These are phyloP conservation scores for Dicentrarchus labrax DNA, from an alignment of 2,113 vertebrate genomes.

Conservation along the genomic window DNA sequence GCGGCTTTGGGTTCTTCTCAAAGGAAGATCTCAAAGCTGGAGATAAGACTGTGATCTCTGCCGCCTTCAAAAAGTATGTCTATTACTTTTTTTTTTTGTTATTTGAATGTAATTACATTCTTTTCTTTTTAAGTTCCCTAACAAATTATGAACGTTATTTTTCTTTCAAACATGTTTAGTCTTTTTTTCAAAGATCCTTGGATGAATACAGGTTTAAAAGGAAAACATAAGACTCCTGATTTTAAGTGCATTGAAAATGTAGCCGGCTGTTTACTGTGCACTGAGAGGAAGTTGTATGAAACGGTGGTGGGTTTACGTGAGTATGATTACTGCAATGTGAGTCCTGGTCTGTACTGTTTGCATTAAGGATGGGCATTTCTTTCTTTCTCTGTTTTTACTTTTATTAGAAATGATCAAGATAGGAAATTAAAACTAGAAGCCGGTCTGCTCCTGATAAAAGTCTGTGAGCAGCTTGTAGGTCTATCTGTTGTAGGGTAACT, in stretches of 20 bases:
- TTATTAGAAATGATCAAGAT: background rate
- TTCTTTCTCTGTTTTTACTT: background rate
- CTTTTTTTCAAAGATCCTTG: slow-evolving; percentile 72
- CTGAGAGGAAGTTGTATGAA: slow-evolving; percentile 80
- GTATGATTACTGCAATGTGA: slow-evolving; percentile 53
- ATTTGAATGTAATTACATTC: background rate
- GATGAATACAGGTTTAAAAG: slow-evolving; percentile 81
- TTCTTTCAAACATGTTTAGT: slow-evolving; percentile 83
- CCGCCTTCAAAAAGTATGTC: slow-evolving; percentile 88
- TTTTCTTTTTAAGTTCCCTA: slow-evolving; percentile 49
- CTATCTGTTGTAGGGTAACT: no score
- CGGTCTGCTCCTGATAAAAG: background rate
- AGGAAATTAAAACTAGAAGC: background rate
- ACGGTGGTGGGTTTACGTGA: slow-evolving; percentile 70
- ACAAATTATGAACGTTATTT: slow-evolving; percentile 67
- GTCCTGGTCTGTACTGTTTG: slow-evolving; percentile 42
- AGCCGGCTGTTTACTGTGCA: slow-evolving; percentile 73
- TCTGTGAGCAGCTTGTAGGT: background rate
- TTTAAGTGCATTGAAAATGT: slow-evolving; percentile 76
- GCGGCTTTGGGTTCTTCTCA: slow-evolving; percentile 85
- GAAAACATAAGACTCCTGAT: slow-evolving; percentile 64
- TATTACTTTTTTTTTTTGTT: background rate
- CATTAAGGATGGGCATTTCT: slow-evolving; percentile 13
- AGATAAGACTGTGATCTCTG: slow-evolving; percentile 80
- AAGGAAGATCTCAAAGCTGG: slow-evolving; percentile 79